Percentiles rank a stretch among this genome's conserved stretches.
These are phyloP conservation scores for Oeneis ivallda DNA, from an alignment of 2,888 invertebrate species.

Conservation along the genomic window DNA sequence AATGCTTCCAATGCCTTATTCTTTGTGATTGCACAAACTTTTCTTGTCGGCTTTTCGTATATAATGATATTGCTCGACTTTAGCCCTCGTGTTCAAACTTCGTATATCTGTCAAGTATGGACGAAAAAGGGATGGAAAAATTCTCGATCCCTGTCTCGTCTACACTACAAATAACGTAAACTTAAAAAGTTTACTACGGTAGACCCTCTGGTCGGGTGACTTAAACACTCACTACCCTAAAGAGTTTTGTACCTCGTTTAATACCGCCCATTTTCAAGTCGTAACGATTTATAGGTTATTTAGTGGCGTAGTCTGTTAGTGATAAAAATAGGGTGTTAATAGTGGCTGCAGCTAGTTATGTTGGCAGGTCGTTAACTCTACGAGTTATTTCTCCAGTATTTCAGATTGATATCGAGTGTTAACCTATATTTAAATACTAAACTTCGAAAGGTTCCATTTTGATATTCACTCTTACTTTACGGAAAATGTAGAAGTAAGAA, in stretches of 20 bases:
- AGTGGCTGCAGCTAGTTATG: slow-evolving; percentile 6
- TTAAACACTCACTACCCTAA: not conserved
- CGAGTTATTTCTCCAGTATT: slow-evolving; percentile 9
- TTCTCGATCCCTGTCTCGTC: no score
- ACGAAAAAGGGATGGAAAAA: no score
- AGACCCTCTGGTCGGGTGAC: not conserved
- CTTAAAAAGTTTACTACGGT: no score
- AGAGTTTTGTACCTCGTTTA: not conserved
- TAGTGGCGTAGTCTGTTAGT: slow-evolving; percentile 43
- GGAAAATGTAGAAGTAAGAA: not conserved
- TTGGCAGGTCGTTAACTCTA: slow-evolving; percentile 17
- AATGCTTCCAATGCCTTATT: no score
- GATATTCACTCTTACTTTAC: not conserved
- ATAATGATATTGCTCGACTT: no score
- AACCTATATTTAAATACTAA: not conserved
- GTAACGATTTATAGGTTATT: slow-evolving; percentile 34
- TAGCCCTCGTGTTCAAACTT: no score
- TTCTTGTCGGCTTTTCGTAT: no score
- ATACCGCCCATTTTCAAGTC: slow-evolving; percentile 12
- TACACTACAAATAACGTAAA: no score
- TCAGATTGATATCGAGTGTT: slow-evolving; percentile 12
- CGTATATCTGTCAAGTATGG: no score
- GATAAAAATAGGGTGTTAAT: slow-evolving; percentile 34
- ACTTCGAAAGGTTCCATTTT: not conserved
- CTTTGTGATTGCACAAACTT: no score